These are phyloP conservation scores for Bicyclus anynana DNA, from an alignment of 1,140 invertebrate genomes.

Conservation along the genomic window DNA sequence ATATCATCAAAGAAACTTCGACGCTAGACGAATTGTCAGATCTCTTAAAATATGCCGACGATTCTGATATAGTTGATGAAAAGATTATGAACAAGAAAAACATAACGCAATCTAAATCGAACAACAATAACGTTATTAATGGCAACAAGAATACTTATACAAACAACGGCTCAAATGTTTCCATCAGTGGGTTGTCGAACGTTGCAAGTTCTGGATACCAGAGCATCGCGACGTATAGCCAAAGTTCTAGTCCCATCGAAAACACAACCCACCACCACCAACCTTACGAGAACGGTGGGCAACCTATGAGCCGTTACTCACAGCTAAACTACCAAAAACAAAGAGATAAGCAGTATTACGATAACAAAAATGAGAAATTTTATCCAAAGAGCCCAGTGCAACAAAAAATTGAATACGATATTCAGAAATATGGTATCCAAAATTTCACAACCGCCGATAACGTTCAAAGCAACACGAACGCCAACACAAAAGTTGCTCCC, in stretches of 20 bases:
- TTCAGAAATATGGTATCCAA: constrained; percentile 76
- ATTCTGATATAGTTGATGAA: constrained; percentile 78
- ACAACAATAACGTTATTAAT: constrained; percentile 60
- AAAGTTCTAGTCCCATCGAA: constrained; percentile 93
- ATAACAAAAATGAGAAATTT: constrained; percentile 70
- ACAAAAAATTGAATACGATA: constrained; percentile 75
- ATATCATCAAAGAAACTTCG: constrained; percentile 76
- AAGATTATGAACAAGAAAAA: constrained; percentile 72
- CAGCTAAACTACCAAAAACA: constrained; percentile 73
- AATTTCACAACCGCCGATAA: constrained; percentile 76
- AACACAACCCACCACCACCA: constrained; percentile 73
- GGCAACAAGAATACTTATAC: constrained; percentile 73
- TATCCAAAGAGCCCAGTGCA: constrained; percentile 75
- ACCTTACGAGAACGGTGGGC: constrained; percentile 64
- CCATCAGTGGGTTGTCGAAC: constrained; percentile 89
- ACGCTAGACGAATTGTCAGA: constrained; percentile 85
- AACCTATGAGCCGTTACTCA: constrained; percentile 68
- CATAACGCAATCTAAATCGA: constrained; percentile 62
- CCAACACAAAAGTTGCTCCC: constrained; percentile 78
- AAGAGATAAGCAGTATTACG: constrained; percentile 70
- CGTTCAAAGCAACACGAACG: constrained; percentile 72
- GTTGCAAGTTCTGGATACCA: constrained; percentile 94
- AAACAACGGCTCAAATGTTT: constrained; percentile 84
- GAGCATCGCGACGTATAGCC: constrained; percentile 92
- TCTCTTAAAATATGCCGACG: constrained; percentile 82